Evolutionary conservation across 2,113 vertebrate genomes (phyloP), one percentile per base, ranked within the genome.

Genomic region (Oreocharis arfaki): DNA sequence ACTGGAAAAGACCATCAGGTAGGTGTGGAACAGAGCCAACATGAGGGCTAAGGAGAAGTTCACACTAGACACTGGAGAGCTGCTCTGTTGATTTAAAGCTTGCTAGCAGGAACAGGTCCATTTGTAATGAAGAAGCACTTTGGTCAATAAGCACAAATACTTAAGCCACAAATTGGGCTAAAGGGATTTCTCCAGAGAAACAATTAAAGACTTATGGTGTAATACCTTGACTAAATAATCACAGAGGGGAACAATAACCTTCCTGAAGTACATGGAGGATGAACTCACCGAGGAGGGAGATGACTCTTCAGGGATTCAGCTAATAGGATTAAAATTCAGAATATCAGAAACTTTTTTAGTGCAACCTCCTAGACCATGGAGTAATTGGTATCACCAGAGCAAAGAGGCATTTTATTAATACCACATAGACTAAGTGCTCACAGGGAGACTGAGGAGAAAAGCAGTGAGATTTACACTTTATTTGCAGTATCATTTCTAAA

Each of bases 111-210:
- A 93, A 17, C 44, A 64, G 63, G 69, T 44, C 87, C 89, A 71
- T 95, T 91, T 68, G 60, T 90, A 93, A 55, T n/a, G 75, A 80
- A 88, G 89, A 90, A 73, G 75, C 75, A 49, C 89, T 94, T 78
- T 71, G 87, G 89, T 96, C 95, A 95, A 96, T 93, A 95, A 96
- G 74, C 78, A 96, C 83, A 90, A 95, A 91, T 60, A 88, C 81
- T 90, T 90, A 46, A 84, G 55, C 67, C 76, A 74, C 90, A 96
- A 94, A 96, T 95, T 57, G 89, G 87, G 75, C 93, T 79, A 64
- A 93, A 80, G 95, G 90, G 93, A 96, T 93, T 95, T 91, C 95
- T 96, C 60, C 59, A 89, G 79, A 93, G 87, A 97, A 94, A 91
- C 93, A 91, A 96, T 95, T 97, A 96, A 95, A 93, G 86, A 69